Evolutionary conservation across 2,113 vertebrate species (phyloP).

Genomic region (Mandrillus leucophaeus): DNA sequence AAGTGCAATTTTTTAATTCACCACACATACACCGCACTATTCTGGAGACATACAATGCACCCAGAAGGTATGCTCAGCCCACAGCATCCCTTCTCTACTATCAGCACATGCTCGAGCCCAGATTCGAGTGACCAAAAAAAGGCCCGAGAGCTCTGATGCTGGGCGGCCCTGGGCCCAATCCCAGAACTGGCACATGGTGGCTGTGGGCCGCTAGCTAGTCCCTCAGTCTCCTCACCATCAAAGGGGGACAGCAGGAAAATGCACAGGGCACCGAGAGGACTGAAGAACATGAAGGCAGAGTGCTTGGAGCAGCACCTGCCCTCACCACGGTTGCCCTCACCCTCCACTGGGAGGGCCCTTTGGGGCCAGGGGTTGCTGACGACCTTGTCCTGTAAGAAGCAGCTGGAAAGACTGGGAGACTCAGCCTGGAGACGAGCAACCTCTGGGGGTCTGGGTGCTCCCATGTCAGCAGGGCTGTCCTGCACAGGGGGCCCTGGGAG

Average conservation of each 20-base stretch:
- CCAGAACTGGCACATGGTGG: too few species aligned
- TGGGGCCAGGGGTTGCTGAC: too few species aligned
- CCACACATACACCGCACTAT: rapidly evolving
- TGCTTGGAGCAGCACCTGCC: background rate
- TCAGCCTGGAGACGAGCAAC: background rate
- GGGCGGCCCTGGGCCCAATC: too few species aligned
- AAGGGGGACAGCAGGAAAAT: too few species aligned
- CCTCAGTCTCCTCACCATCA: background rate
- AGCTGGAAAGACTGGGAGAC: background rate
- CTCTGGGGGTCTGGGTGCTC: background rate
- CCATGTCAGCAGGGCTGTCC: background rate
- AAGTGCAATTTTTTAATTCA: background rate
- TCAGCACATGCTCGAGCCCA: too few species aligned
- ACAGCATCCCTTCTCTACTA: too few species aligned
- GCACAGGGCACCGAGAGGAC: too few species aligned
- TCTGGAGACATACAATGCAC: background rate
- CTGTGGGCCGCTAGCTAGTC: rapidly evolving
- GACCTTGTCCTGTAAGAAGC: background rate
- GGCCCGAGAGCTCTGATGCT: background rate
- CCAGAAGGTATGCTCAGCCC: too few species aligned
- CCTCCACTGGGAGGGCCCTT: background rate
- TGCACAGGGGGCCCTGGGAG: background rate
- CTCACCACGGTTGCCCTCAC: rapidly evolving
- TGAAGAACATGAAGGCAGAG: rapidly evolving
- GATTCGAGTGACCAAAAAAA: background rate